Evolutionary conservation across 2,797 vertebrate genomes (phyloP).

Genomic region (Gambusia yucatana): DNA sequence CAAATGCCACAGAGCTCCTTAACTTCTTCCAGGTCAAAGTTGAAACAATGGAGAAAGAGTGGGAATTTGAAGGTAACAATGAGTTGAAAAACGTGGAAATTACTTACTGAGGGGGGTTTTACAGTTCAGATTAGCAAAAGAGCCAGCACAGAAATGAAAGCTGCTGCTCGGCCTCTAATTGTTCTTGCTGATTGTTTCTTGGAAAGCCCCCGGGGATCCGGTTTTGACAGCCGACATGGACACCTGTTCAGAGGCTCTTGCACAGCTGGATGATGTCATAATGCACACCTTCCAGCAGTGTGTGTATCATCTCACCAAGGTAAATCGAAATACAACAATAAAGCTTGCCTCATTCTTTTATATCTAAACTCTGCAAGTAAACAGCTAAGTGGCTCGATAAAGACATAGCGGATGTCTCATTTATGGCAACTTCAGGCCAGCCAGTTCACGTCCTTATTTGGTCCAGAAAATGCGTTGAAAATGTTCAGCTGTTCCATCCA

Average conservation of each 20-base stretch:
- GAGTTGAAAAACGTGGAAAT: slow-evolving; percentile 18
- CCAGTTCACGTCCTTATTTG: neutral
- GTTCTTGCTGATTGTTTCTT: slow-evolving; percentile 32
- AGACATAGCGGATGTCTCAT: neutral
- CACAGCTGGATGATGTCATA: slow-evolving; percentile 92
- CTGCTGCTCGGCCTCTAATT: slow-evolving; percentile 28
- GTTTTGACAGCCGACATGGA: slow-evolving; percentile 91
- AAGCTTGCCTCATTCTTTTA: neutral
- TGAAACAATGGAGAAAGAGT: slow-evolving; percentile 91
- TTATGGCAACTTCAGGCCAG: neutral
- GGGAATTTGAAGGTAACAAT: slow-evolving; percentile 90
- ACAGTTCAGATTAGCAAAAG: slow-evolving; percentile 19
- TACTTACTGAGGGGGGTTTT: neutral
- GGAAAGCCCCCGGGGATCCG: slow-evolving; percentile 83
- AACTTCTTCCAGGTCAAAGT: slow-evolving; percentile 94
- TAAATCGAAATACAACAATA: slow-evolving; percentile 47
- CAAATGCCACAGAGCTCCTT: slow-evolving; percentile 92
- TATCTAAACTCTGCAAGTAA: neutral
- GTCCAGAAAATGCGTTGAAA: neutral
- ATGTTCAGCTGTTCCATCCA: neutral
- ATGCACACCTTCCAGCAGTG: slow-evolving; percentile 98
- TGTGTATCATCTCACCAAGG: slow-evolving; percentile 96
- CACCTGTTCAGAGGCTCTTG: slow-evolving; percentile 91
- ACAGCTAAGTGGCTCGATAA: neutral
- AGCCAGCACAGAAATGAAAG: slow-evolving; percentile 33